Evolutionary conservation across 2,797 vertebrate genomes (phyloP).

Genomic region (Borostomias antarcticus): DNA sequence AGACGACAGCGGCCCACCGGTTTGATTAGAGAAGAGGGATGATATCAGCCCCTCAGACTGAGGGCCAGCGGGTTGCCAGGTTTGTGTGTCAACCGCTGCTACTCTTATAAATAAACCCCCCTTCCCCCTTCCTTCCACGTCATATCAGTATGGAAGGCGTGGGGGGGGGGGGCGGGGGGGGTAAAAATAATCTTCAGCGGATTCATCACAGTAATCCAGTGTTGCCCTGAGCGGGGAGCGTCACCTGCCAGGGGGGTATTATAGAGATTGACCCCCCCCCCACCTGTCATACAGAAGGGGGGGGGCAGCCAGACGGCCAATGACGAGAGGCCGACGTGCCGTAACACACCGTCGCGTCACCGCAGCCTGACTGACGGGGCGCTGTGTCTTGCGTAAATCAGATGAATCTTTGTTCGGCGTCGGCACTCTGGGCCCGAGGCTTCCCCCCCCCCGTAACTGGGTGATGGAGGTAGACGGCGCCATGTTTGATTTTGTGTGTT

Average conservation of each 20-base stretch:
- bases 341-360: no score
- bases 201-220: conserved; percentile 53
- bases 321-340: no score
- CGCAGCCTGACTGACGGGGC: no score
- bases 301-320: neutral
- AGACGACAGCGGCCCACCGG: neutral
- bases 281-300: conserved; percentile 42
- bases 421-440: no score
- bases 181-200: conserved; percentile 39
- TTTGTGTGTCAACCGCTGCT: neutral
- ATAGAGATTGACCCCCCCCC: conserved; percentile 39
- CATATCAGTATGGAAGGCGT: neutral
- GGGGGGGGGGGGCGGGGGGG: conserved; percentile 1
- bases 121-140: neutral
- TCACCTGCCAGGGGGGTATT: conserved; percentile 49
- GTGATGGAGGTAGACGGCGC: no score
- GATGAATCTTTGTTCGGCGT: no score
- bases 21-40: neutral
- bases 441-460: no score
- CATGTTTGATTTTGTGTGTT: no score
- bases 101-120: neutral
- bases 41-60: neutral
- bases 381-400: no score
- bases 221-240: conserved; percentile 48
- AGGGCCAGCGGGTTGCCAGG: neutral